Conservation (phyloP, 2,797 vertebrate genomes). For the Lepilemur ruficaudatus region DNA sequence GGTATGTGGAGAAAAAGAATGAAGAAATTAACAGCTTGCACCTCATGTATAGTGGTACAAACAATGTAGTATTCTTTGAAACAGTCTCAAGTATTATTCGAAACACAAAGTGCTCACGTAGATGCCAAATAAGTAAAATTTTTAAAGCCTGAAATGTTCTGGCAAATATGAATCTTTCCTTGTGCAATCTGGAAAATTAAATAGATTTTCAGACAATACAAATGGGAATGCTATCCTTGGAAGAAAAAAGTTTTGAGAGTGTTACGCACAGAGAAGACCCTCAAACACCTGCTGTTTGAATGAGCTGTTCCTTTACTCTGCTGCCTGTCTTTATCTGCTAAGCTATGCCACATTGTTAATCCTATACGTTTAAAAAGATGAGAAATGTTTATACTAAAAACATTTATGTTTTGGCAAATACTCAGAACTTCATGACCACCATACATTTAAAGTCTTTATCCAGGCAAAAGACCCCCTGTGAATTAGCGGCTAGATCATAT, state of each 20-base stretch:
- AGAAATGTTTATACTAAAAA: neutral
- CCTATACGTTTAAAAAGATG: neutral
- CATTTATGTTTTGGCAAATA: neutral
- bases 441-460: slow-evolving; percentile 22
- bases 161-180: neutral
- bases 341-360: neutral
- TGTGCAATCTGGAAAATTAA: neutral
- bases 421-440: neutral
- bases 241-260: neutral
- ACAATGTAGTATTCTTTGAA: neutral
- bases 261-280: neutral
- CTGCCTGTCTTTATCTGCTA: neutral
- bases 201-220: neutral
- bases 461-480: neutral
- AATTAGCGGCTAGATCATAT: neutral
- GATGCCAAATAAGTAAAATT: neutral
- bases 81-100: neutral
- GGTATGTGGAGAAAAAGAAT: neutral
- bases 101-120: neutral
- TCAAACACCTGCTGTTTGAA: neutral
- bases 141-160: neutral
- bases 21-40: neutral
- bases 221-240: neutral
- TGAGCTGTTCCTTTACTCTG: neutral
- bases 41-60: neutral